Conservation (phyloP, 2,888 invertebrate species). For the Craniophora ligustri region DNA sequence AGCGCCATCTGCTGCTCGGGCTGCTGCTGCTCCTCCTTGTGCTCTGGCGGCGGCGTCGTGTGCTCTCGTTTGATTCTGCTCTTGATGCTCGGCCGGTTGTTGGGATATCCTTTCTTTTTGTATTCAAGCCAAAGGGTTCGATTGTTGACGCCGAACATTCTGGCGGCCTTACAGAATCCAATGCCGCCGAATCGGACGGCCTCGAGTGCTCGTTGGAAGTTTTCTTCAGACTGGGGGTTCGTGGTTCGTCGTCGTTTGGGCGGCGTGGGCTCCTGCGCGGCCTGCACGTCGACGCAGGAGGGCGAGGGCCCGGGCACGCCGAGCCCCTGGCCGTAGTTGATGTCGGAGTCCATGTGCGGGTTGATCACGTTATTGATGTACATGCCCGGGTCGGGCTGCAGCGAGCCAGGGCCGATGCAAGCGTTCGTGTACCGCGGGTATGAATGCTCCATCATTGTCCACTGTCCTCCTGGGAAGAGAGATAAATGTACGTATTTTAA, state of each 20-base stretch:
- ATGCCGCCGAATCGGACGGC: constrained; percentile 95
- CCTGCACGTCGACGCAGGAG: constrained; percentile 71
- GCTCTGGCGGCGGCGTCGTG: constrained; percentile 89
- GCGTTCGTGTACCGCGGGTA: constrained; percentile 92
- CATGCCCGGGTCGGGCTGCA: constrained; percentile 88
- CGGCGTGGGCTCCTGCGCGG: constrained; percentile 64
- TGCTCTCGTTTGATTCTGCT: constrained; percentile 92
- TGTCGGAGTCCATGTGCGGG: constrained; percentile 74
- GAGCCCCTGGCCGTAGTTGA: constrained; percentile 77
- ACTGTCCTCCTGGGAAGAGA: constrained; percentile 94
- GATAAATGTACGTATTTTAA: constrained; percentile 85
- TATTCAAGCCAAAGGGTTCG: constrained; percentile 95
- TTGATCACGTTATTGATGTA: constrained; percentile 87
- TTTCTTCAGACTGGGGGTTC: constrained; percentile 95
- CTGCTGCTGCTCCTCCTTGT: constrained; percentile 76
- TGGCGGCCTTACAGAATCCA: constrained; percentile 95
- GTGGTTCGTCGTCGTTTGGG: constrained; percentile 91
- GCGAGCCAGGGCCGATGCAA: constrained; percentile 88
- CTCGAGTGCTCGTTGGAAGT: constrained; percentile 94
- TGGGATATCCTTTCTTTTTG: constrained; percentile 94
- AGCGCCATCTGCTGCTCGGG: constrained; percentile 84
- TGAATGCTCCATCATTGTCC: constrained; percentile 95
- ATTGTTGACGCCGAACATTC: constrained; percentile 95
- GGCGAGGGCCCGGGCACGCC: constrained; percentile 79
- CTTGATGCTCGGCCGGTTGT: constrained; percentile 93